These are phyloP conservation scores for Maccullochella peelii DNA, from an alignment of 2,113 vertebrate genomes.

Conservation along the genomic window DNA sequence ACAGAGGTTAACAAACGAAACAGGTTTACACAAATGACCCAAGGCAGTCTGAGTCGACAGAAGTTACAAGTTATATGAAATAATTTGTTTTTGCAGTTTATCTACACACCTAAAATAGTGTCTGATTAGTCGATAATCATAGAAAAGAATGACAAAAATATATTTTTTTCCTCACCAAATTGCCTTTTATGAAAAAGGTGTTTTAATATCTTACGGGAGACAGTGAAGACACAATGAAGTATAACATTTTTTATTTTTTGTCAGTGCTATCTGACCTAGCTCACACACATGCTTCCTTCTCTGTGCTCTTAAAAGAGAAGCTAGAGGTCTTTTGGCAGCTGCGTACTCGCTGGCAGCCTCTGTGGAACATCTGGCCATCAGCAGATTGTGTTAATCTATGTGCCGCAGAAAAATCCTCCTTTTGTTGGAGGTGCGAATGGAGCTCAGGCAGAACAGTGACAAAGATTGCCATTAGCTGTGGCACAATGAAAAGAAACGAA, in stretches of 20 bases:
- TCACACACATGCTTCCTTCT: constrained; percentile 45
- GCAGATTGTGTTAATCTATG: constrained; percentile 78
- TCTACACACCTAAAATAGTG: constrained; percentile 4
- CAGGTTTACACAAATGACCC: constrained; percentile 21
- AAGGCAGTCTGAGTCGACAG: constrained; percentile 1
- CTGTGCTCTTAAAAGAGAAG: constrained; percentile 57
- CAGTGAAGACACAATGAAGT: background rate
- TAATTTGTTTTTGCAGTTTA: background rate
- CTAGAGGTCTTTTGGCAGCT: constrained; percentile 53
- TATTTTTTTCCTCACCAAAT: background rate
- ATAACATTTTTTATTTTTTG: background rate
- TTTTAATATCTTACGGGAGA: background rate
- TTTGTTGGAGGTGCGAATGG: constrained; percentile 65
- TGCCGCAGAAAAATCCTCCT: constrained; percentile 70
- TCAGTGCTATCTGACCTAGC: constrained; percentile 45
- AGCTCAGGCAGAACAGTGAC: constrained; percentile 65
- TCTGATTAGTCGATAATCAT: background rate
- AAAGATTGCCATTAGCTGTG: constrained; percentile 62
- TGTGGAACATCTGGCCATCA: constrained; percentile 82
- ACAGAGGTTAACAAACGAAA: constrained; percentile 30
- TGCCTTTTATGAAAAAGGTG: background rate
- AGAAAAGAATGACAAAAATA: background rate
- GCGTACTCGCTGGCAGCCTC: constrained; percentile 61
- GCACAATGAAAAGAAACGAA: constrained; percentile 63
- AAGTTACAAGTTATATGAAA: background rate